Percentiles rank a stretch among this genome's conserved stretches.
Conservation (phyloP, 2,888 invertebrate species). For the Sminthurinus aureus region DNA sequence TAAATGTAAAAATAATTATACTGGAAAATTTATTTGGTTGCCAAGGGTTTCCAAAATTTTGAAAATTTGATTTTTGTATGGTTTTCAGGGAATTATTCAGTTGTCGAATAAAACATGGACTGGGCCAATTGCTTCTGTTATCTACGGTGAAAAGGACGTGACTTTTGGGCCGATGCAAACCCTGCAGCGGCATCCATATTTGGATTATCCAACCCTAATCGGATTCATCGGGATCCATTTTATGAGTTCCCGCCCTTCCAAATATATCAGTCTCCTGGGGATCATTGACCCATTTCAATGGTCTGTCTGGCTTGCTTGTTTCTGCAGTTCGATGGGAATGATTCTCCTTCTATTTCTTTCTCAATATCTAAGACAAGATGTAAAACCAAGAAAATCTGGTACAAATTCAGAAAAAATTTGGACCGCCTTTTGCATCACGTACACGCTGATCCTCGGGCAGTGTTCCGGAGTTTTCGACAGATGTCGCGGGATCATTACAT, state of each 20-base stretch:
- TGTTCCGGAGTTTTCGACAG: background rate
- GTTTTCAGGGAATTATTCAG: conserved; percentile 19
- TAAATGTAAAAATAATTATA: too few species aligned
- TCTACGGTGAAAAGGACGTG: conserved; percentile 19
- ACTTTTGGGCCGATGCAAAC: background rate
- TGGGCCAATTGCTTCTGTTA: conserved; percentile 1
- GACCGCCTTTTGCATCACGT: background rate
- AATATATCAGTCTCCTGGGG: background rate
- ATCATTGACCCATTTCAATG: background rate
- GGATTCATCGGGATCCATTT: conserved; percentile 12
- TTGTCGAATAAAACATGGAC: conserved; percentile 14
- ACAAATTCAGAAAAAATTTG: background rate
- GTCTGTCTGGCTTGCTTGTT: background rate
- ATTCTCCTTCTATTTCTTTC: background rate
- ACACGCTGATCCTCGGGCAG: background rate
- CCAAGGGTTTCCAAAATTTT: too few species aligned
- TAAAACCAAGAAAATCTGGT: background rate
- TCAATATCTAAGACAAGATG: background rate
- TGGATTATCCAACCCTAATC: background rate
- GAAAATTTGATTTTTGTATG: too few species aligned
- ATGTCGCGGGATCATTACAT: background rate
- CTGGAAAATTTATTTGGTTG: too few species aligned
- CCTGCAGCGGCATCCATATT: background rate
- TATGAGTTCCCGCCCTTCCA: conserved; percentile 4
- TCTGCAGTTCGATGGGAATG: background rate